A percentile compares a stretch with the other conserved stretches of the same genome.
Evolutionary conservation across 2,797 vertebrate species (phyloP).

Genomic region (Platyrinchus mystaceus): DNA sequence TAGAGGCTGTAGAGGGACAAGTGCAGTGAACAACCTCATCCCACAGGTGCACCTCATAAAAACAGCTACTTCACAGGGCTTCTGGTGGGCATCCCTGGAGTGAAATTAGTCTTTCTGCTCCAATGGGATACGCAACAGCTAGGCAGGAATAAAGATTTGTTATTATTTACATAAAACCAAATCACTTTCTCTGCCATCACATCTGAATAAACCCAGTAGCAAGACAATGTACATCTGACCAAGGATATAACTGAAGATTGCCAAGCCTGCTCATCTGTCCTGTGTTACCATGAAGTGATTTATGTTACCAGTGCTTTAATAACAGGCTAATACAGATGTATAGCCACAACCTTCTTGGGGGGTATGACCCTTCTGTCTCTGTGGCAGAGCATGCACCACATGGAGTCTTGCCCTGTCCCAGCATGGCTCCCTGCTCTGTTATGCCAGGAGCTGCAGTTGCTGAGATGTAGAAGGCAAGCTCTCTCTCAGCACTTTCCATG

Average conservation of each 20-base stretch:
- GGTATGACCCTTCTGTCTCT: neutral
- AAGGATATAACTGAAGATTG: neutral
- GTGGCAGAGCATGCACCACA: fast-evolving
- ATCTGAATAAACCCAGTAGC: neutral
- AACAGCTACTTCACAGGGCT: fast-evolving
- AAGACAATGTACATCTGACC: neutral
- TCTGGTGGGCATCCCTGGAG: neutral
- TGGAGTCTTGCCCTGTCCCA: fast-evolving
- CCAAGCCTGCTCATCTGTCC: fast-evolving
- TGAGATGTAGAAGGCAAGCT: fast-evolving
- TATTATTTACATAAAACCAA: neutral
- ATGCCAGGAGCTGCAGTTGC: fast-evolving
- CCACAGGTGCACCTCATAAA: fast-evolving
- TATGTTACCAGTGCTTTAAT: neutral
- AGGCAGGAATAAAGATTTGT: neutral
- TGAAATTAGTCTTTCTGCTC: neutral
- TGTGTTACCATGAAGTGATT: neutral
- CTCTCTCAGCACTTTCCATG: neutral
- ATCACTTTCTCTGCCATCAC: neutral
- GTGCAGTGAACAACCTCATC: fast-evolving
- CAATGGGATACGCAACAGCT: neutral
- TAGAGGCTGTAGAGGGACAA: fast-evolving
- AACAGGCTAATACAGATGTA: neutral
- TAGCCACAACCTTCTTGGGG: fast-evolving
- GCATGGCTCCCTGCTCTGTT: fast-evolving